Evolutionary conservation across 2,888 invertebrate genomes (phyloP), one percentile per base, ranked within the genome.

Genomic region (Halictus quadricinctus): DNA sequence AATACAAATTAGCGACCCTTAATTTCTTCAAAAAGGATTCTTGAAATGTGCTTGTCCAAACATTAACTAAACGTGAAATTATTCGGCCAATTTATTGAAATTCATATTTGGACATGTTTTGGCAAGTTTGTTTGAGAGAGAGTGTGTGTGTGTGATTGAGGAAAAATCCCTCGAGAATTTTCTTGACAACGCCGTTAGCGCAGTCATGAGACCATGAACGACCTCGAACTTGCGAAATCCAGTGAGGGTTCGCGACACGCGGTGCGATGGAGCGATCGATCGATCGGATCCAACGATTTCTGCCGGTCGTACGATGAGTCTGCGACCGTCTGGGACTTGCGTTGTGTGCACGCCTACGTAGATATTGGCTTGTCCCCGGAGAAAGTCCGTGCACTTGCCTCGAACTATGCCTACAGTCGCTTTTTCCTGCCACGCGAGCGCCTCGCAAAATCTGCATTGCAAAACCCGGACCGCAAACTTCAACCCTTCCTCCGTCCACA

Each of bases 331-430:
- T 64, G 64, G 13, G 6, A 15, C 29, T 15, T 15, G 64, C 25
- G 64, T 7, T 64, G 29, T 15, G 29, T 64, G 81, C 69, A 88
- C 88, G 90, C 86, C 89, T 89, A 88, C 88, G 85, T 88, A 86
- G 74, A 86, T 54, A 66, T 73, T 72, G 82, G 80, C 84, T 76
- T 81, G 90, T 85, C 80, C 79, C 79, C 29, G 89, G 91, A 91
- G 91, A 91, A 90, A 91, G 89, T 88, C 46, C 50, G 83, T 58
- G 75, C 76, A 82, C 85, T 88, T 80, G 89, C 78, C 81, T 83
- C 85, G 76, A 87, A 84, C 81, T 74, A 77, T 80, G 73, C 66
- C 73, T 82, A 64, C 58, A 82, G 36, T 70, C 74, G 72, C 70
- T 83, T 80, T 83, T 85, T 77, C 79, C 66, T 46, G 43, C 29